Evolutionary conservation across 1,140 invertebrate species (phyloP), one percentile per base, ranked within the genome.

Genomic region (Zaprionus inermis): DNA sequence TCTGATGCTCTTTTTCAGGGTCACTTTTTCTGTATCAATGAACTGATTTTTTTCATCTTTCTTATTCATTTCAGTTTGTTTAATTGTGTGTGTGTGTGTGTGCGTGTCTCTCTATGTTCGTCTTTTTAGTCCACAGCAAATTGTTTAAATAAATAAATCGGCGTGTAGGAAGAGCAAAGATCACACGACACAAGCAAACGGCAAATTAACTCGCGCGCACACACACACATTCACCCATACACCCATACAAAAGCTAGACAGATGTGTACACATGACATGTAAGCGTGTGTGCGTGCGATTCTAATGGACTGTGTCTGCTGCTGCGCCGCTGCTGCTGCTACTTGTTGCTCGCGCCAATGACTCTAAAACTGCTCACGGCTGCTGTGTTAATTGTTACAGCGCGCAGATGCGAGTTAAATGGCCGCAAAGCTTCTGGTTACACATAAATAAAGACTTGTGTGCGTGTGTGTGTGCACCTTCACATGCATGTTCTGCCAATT

Each of bases 91-190:
- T 59, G 20, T 60, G 16, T 49, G 20, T 57, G 18, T 60, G 36
- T 69, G 55, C 56, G 46, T 60, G 51, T 65, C 34, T 38, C 52
- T 72, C 59, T 64, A 12, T 56, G 59, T 58, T 51, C 52, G 57
- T 72, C 67, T 79, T 83, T 78, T 88, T 65, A 79, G 76, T 71
- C 61, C 63, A 71, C 65, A 71, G 71, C 77, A 81, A 88, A 89
- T 89, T 84, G 80, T 88, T 88, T 84, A 84, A 89, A 81, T 84
- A 88, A 88, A 88, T 89, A 89, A 84, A 89, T 72, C 52, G 66
- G 65, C 68, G 67, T 75, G 58, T 69, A 63, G 76, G 70, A 65
- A 79, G 75, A 71, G 51, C 51, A 63, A 49, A 76, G 49, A 69
- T 69, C 79, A 73, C 64, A 73, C 54, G 60, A 70, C 58, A 44